Percentiles rank a stretch among this genome's conserved stretches.
Evolutionary conservation across 64 coral and sea anemone genomes (phyloP).

Genomic region (Dendronephthya gigantea): DNA sequence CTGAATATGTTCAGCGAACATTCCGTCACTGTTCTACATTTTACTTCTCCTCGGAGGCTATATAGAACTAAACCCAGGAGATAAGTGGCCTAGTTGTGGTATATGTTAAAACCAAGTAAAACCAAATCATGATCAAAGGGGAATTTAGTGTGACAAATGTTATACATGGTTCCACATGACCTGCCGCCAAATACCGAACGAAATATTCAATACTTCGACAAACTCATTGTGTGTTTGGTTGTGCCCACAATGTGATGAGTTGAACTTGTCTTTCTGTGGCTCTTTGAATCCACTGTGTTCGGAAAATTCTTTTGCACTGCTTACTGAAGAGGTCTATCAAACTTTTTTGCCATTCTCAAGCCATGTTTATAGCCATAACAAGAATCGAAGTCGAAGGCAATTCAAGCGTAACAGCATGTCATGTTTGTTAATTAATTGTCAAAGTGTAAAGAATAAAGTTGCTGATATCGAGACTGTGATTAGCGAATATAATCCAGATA

Average conservation of each 20-base stretch:
- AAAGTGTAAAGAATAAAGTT: neutral
- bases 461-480: neutral
- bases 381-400: neutral
- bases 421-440: neutral
- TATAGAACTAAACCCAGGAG: conserved; percentile 12
- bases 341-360: conserved; percentile 24
- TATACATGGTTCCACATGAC: conserved; percentile 24
- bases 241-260: conserved; percentile 12
- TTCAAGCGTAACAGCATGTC: conserved; percentile 1
- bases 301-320: conserved; percentile 18
- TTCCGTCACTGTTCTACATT: neutral
- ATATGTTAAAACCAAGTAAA: conserved; percentile 10
- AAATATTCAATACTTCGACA: conserved; percentile 19
- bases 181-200: conserved; percentile 17
- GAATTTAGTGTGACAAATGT: conserved; percentile 8
- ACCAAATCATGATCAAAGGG: conserved; percentile 20
- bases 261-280: conserved; percentile 32
- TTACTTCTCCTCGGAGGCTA: neutral
- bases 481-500: neutral
- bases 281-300: conserved; percentile 28
- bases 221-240: conserved; percentile 27
- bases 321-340: conserved; percentile 5
- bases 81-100: neutral
- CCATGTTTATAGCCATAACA: neutral
- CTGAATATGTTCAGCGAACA: neutral